Conservation (phyloP, 2,888 invertebrate species). For the Apamea monoglypha region DNA sequence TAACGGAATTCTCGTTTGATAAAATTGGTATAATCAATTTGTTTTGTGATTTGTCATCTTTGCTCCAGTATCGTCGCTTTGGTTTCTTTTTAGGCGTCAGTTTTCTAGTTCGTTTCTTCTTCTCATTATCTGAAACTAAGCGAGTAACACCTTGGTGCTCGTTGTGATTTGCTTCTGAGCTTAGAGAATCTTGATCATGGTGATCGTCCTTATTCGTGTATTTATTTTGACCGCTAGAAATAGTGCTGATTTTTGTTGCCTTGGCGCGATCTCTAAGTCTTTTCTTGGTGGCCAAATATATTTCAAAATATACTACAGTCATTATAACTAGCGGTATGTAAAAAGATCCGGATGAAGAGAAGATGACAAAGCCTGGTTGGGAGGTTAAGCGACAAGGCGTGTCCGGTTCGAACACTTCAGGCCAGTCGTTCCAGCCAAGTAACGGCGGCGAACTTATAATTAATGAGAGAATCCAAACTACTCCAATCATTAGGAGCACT, state of each 20-base stretch:
- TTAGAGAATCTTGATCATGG: conserved; percentile 94
- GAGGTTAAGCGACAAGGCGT: conserved; percentile 96
- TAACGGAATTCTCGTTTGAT: conserved; percentile 86
- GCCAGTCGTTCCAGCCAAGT: conserved; percentile 99
- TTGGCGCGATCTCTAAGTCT: conserved; percentile 95
- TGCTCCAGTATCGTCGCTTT: conserved; percentile 90
- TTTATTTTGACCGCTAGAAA: conserved; percentile 87
- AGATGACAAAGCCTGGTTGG: conserved; percentile 97
- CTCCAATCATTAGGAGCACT: conserved; percentile 95
- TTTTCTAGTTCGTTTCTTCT: conserved; percentile 83
- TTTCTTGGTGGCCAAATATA: conserved; percentile 97
- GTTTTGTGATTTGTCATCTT: conserved; percentile 86
- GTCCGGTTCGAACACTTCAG: conserved; percentile 93
- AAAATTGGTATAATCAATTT: conserved; percentile 87
- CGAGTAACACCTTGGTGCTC: conserved; percentile 89
- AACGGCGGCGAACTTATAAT: conserved; percentile 97
- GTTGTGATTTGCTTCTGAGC: conserved; percentile 95
- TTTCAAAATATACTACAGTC: conserved; percentile 98
- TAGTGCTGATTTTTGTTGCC: conserved; percentile 94
- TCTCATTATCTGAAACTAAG: conserved; percentile 80
- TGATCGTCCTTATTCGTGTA: conserved; percentile 87
- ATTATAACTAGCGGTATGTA: conserved; percentile 98
- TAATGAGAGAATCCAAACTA: conserved; percentile 96
- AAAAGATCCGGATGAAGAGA: conserved; percentile 98
- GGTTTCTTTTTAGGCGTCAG: conserved; percentile 87